Base-by-base conservation (phyloP, 1,140 invertebrate genomes). In the Dendroctonus valens region DNA sequence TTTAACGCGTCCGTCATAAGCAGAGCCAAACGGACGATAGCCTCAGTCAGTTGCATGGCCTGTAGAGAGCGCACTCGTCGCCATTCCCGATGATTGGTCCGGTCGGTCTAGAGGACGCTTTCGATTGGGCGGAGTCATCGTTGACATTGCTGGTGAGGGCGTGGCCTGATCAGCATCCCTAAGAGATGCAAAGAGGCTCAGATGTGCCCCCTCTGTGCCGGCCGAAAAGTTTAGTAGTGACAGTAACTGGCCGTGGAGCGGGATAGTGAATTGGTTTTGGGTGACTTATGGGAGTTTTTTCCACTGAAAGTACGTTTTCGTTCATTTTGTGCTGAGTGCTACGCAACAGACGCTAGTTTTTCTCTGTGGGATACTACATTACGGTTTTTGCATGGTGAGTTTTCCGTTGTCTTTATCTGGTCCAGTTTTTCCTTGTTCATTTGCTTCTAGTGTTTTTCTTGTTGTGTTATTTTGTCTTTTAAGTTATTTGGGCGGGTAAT, bases 141-240 rank as follows among this genome's bases (percentile, higher is more conserved):
- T 41, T 15, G 15, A 55, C 15, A 59, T 51, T 51, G 50, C 55
- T 57, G 64, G 44, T 8, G 11, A 11, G 48, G 75, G 75, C 62
- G 73, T 64, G 63, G 71, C 67, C 44, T 70, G 12, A 42, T 49
- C 75, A 75, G 74, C 74, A 75, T 76, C 75, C 73, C 71, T 69
- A 66, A 63, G 67, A 68, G 71, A 69, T 68, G 67, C 61, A 65
- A 41, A 59, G 59, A 11, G 60, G 63, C 66, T 73, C 70, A 73
- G 72, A 73, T 73, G 70, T 66, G 53, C 67, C 65, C 69, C 68
- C 48, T 50, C 59, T 63, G 62, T 70, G 51, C 66, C 69, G 68
- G 63, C 68, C 68, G 68, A 66, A 69, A 71, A 68, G 57, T 54
- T n/a, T 59, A 69, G 59, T 62, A 38, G 58, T 60, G 54, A 15